Evolutionary conservation across 2,797 vertebrate genomes (phyloP).

Genomic region (Phoxinus dragarum): DNA sequence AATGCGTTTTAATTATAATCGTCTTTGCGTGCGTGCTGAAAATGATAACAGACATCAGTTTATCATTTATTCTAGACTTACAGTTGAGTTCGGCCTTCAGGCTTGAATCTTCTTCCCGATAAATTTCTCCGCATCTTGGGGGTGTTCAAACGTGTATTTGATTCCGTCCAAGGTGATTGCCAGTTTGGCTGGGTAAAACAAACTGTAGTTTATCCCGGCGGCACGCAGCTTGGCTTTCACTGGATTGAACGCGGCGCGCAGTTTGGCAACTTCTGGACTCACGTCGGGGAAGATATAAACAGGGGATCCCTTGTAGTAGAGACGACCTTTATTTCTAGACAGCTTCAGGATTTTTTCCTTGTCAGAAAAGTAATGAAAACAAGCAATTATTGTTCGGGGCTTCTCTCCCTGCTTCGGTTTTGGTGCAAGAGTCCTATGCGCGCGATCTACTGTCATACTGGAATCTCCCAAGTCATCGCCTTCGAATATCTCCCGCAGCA

Average conservation of each 20-base stretch:
- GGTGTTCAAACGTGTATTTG: neutral
- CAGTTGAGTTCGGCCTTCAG: too few relatives aligned
- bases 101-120: neutral
- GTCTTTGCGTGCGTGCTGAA: too few relatives aligned
- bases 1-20: too few relatives aligned
- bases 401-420: neutral
- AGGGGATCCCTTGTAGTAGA: neutral
- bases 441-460: neutral
- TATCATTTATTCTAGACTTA: too few relatives aligned
- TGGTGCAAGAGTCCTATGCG: neutral
- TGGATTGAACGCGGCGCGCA: neutral
- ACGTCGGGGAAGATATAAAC: conserved; percentile 18
- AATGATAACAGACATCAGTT: too few relatives aligned
- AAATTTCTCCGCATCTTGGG: neutral
- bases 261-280: conserved; percentile 9
- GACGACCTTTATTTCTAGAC: neutral
- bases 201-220: conserved; percentile 14
- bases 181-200: conserved; percentile 14
- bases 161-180: neutral
- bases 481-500: neutral
- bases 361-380: neutral
- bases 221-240: neutral
- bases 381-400: neutral
- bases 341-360: neutral
- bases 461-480: neutral